Conservation (phyloP, 2,888 invertebrate genomes). For the Paralinhomoeus sp. region DNA sequence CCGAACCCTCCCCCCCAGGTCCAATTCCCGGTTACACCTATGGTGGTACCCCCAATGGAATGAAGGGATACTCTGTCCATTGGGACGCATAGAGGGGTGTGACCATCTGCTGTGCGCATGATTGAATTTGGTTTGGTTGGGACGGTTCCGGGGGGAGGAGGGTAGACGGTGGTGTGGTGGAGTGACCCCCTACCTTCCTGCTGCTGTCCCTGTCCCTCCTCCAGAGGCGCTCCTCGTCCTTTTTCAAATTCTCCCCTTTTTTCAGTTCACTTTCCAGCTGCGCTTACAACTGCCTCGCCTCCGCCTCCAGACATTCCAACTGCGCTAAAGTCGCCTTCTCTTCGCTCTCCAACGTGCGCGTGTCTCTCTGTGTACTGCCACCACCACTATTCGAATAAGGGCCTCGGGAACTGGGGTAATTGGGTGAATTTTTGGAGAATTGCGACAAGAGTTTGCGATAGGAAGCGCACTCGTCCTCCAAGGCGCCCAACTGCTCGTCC, state of each 20-base stretch:
- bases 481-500: constrained; percentile 11
- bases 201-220: constrained; percentile 11
- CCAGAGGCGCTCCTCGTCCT: constrained; percentile 14
- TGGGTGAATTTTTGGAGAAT: constrained; percentile 9
- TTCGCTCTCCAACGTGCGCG: constrained; percentile 10
- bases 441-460: constrained; percentile 12
- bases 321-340: constrained; percentile 9
- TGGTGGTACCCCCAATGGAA: too few species aligned
- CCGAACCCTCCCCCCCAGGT: too few species aligned
- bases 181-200: neutral
- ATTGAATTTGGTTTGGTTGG: too few species aligned
- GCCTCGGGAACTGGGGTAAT: too few species aligned
- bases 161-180: too few species aligned
- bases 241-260: constrained; percentile 5
- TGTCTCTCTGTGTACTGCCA: too few species aligned
- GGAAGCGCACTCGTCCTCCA: constrained; percentile 11
- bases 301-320: constrained; percentile 8
- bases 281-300: constrained; percentile 10
- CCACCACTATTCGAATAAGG: neutral
- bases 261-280: constrained; percentile 2
- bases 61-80: too few species aligned
- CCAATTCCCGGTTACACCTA: too few species aligned
- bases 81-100: too few species aligned
- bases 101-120: too few species aligned
- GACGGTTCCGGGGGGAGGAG: too few species aligned